Conservation (phyloP, 1,140 invertebrate genomes). For the Pinna nobilis region DNA sequence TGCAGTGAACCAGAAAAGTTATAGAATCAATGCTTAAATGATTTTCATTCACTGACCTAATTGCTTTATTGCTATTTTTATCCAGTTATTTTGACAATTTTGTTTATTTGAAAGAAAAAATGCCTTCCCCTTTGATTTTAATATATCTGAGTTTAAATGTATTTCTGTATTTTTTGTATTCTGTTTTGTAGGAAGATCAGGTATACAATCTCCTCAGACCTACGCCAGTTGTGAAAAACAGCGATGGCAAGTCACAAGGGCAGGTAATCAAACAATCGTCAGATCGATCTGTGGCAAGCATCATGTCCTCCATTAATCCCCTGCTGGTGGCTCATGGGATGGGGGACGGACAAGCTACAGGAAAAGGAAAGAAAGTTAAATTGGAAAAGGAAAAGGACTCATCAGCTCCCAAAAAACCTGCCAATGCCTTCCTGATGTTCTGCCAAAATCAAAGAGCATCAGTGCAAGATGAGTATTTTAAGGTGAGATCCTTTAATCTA, state of each 20-base stretch:
- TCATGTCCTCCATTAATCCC: slow-evolving; percentile 58
- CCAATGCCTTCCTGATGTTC: slow-evolving; percentile 70
- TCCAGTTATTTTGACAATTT: no score
- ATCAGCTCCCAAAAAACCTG: slow-evolving; percentile 63
- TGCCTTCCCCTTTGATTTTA: no score
- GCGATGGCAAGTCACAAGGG: slow-evolving; percentile 4
- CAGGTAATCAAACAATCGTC: slow-evolving; percentile 9
- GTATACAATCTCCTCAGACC: slow-evolving; percentile 53
- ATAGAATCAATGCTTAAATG: background rate
- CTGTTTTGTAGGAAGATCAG: slow-evolving; percentile 59
- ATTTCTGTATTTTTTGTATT: background rate
- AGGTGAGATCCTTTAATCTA: no score
- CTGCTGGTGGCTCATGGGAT: slow-evolving; percentile 42
- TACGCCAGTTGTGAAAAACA: slow-evolving; percentile 17
- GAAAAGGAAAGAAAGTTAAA: slow-evolving; percentile 47
- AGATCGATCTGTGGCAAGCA: slow-evolving; percentile 32
- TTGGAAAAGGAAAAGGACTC: slow-evolving; percentile 55
- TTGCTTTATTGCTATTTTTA: no score
- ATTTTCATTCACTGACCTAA: no score
- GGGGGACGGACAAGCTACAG: background rate
- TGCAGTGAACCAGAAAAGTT: background rate
- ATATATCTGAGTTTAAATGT: no score
- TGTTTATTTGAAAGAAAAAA: no score
- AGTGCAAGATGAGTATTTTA: slow-evolving; percentile 66
- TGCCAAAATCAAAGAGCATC: slow-evolving; percentile 61